Base-by-base conservation (phyloP, 2,888 invertebrate genomes). In the Uloborus plumipes region DNA sequence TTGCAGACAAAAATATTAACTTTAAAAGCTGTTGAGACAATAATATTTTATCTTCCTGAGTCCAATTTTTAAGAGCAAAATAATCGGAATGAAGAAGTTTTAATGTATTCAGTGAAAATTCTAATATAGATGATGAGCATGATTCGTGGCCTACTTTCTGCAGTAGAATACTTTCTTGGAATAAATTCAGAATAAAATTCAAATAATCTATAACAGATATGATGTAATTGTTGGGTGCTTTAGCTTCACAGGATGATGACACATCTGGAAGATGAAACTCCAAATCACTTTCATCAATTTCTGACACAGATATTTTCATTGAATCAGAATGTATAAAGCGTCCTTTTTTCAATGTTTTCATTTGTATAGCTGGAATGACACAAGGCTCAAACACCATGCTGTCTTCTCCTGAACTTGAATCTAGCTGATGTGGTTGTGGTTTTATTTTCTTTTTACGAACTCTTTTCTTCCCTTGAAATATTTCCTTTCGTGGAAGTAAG, bases 141-240 rank as follows among this genome's bases (percentile, higher is more conserved):
- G 69, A 50, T 16, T 20, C 39, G 50, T 64, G 64, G 7, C 74
- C 70, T 18, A 26, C 26, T 16, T 49, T 55, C 69, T 81, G 74
- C n/a, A 81, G 64, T n/a, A 74, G 20, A 22, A 73, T 31, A 70
- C 70, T 69, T 39, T 81, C 80, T 65, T 81, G 80, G 58, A 81
- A 74, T 9, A 81, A 64, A 59, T 81, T 74, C 58, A 81, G 51
- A 58, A 69, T 74, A 18, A 81, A 81, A 64, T 69, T 64, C 62
- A 81, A 65, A 16, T 74, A 81, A 50, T 81, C 80, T n/a, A 74
- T 74, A 26, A 81, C 80, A 31, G 74, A 74, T 20, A 81, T 70
- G 4, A 18, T 58, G 58, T 81, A 81, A 39, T 31, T 53, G 49
- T 61, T 26, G 26, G 74, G 74, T 58, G 64, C 69, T 39, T 59